Evolutionary conservation across 2,113 vertebrate species (phyloP), one percentile per base, ranked within the genome.

Genomic region (Merops nubicus): DNA sequence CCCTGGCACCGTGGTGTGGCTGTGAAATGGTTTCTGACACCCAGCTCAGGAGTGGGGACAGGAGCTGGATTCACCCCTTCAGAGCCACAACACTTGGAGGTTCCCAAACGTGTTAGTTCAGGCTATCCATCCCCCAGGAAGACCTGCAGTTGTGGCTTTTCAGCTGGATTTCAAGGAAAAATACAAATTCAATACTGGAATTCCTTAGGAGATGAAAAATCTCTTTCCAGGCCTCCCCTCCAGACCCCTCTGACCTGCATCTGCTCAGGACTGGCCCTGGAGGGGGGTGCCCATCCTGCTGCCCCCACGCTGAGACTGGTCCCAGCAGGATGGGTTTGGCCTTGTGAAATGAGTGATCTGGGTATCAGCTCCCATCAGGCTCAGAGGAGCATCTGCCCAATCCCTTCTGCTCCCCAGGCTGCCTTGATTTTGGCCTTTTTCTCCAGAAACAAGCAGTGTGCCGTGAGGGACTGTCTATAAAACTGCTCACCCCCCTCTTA

Each of bases 271-370:
- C 6, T 42, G 34, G 45, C 47, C 28, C 42, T 85, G 92, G 79
- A 86, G 92, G 85, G 87, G 43, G 8, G 83, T 63, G 26, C 64
- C 84, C 4, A 14, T 73, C 79, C 43, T 54, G 74, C 42, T 36
- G 63, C 36, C 77, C 43, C 19, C 19, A 8, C 0, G 2, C 57
- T 33, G 31, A 56, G 76, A 57, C 0, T 0, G 17, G 36, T 57
- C 50, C 26, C 59, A 81, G 59, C n/a, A n/a, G n/a, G n/a, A n/a
- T n/a, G n/a, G 40, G 48, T 45, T 88, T 79, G 48, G n/a, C 48
- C 40, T 25, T 29, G 15, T 34, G 56, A 72, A 40, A 54, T n/a
- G 29, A 47, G 56, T 70, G 56, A 54, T 53, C 33, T 28, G 33
- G 16, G 19, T 50, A 34, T 57, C 51, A 42, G 29, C 15, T n/a